A percentile compares a stretch with the other conserved stretches of the same genome.
Conservation (phyloP, 1,140 invertebrate genomes). For the Trichomalopsis sarcophagae region DNA sequence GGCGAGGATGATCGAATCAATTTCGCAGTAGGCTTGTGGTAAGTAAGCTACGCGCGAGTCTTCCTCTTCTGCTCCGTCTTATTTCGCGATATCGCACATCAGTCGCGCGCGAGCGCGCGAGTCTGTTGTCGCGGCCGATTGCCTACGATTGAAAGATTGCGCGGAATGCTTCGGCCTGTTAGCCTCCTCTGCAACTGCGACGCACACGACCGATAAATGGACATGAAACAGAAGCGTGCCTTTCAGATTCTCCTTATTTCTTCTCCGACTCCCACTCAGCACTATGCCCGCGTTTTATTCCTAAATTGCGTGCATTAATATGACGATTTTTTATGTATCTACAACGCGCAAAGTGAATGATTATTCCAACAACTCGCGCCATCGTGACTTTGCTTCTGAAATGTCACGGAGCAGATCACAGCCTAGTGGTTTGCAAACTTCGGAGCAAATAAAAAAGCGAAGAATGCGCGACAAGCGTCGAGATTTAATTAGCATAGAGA, state of each 20-base stretch:
- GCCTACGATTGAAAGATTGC: slow-evolving; percentile 64
- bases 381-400: background rate
- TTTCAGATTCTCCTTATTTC: slow-evolving; percentile 1
- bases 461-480: background rate
- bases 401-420: background rate
- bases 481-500: slow-evolving; percentile 58
- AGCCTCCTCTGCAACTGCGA: background rate
- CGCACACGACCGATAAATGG: background rate
- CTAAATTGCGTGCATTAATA: background rate
- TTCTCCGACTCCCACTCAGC: background rate
- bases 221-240: slow-evolving; percentile 30
- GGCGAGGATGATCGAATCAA: slow-evolving; percentile 70
- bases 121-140: slow-evolving; percentile 29
- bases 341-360: background rate
- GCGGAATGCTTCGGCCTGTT: slow-evolving; percentile 55
- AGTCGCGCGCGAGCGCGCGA: slow-evolving; percentile 21
- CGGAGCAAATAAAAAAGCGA: background rate
- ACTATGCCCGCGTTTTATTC: background rate
- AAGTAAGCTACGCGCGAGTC: slow-evolving; percentile 6
- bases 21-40: slow-evolving; percentile 50
- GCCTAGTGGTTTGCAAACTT: background rate
- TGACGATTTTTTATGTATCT: background rate
- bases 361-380: background rate
- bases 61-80: slow-evolving; percentile 8
- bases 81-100: slow-evolving; percentile 40